phyloP scores from a whole-genome alignment of 2,113 vertebrate species.

The Pongo pygmaeus region DNA sequence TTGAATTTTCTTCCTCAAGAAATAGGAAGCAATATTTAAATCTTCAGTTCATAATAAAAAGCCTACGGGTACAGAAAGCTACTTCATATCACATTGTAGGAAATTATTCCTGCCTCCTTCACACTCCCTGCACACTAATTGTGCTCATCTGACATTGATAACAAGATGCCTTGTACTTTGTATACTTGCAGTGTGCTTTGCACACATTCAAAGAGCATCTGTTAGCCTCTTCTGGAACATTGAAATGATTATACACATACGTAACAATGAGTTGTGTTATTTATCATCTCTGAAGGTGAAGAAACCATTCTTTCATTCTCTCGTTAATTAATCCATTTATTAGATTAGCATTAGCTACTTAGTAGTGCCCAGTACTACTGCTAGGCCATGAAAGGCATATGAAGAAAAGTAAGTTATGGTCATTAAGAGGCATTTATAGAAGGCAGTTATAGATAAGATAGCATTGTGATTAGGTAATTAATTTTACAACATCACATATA shows the following conservation, averaged over 20 bases:
- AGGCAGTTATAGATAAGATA: background rate
- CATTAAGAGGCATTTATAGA: background rate
- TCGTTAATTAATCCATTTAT: slow-evolving; percentile 32
- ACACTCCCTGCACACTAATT: background rate
- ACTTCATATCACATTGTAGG: background rate
- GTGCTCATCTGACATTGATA: background rate
- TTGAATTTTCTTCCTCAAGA: background rate
- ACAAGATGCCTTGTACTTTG: background rate
- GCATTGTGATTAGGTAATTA: background rate
- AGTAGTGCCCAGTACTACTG: background rate
- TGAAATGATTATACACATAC: background rate
- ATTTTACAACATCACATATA: background rate
- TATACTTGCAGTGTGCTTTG: background rate
- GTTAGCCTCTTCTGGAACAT: background rate
- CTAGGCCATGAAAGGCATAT: background rate
- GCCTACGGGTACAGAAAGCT: background rate
- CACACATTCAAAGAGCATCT: background rate
- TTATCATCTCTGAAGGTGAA: background rate
- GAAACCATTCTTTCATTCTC: background rate
- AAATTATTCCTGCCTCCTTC: background rate
- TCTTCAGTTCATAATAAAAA: background rate
- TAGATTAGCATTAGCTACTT: slow-evolving; percentile 13
- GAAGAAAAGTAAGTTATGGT: slow-evolving; percentile 6
- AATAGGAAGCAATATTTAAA: slow-evolving; percentile 9
- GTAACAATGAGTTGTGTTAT: background rate